Percentiles rank a stretch among this genome's conserved stretches.
Evolutionary conservation across 2,888 invertebrate species (phyloP).

Genomic region (Fragum sueziense): DNA sequence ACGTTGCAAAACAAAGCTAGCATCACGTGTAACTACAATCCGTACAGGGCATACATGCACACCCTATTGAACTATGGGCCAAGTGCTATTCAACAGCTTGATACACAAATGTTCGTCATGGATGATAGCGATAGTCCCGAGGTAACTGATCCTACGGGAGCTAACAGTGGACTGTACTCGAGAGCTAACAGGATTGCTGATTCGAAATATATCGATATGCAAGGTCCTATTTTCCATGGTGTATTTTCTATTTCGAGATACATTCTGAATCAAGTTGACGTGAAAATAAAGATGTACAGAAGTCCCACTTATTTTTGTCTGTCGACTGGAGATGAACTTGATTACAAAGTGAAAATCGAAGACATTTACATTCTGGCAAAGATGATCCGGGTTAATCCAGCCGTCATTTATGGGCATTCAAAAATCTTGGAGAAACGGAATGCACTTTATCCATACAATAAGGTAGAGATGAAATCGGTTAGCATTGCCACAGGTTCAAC

Average conservation of each 20-base stretch:
- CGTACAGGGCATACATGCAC: conserved; percentile 17
- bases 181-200: neutral
- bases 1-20: neutral
- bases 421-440: conserved; percentile 31
- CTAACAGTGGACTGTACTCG: neutral
- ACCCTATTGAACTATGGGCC: conserved; percentile 20
- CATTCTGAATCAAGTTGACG: conserved; percentile 20
- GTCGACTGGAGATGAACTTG: neutral
- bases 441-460: conserved; percentile 27
- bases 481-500: conserved; percentile 22
- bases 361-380: conserved; percentile 22
- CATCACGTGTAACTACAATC: conserved; percentile 18
- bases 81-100: conserved; percentile 19
- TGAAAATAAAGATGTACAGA: conserved; percentile 25
- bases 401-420: conserved; percentile 40
- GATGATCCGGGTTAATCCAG: conserved; percentile 48
- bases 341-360: conserved; percentile 25
- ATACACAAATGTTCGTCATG: neutral
- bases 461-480: conserved; percentile 7
- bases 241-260: conserved; percentile 14
- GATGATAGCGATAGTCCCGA: neutral
- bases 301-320: neutral
- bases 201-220: neutral
- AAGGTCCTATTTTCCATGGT: conserved; percentile 21
- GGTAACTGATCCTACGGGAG: neutral